Percentiles rank a stretch among this genome's conserved stretches.
Conservation (phyloP, 1,140 invertebrate genomes). For the Bombus sylvicola region DNA sequence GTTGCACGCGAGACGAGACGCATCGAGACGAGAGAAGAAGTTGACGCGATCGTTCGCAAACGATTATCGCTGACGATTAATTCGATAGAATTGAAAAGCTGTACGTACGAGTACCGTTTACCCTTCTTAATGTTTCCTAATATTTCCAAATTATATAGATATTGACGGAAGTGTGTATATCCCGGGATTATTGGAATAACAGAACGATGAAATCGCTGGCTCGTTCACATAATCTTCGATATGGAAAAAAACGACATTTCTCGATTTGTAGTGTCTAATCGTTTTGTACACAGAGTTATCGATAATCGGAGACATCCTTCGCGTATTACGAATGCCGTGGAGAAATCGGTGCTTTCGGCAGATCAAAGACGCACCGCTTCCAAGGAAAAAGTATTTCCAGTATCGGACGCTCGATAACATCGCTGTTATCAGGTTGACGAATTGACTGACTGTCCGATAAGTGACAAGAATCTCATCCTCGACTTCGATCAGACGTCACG, state of each 20-base stretch:
- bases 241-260: constrained; percentile 35
- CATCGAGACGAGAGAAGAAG: too few relatives aligned
- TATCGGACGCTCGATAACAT: constrained; percentile 49
- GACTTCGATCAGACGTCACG: constrained; percentile 3
- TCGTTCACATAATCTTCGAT: background rate
- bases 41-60: too few relatives aligned
- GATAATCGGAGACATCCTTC: constrained; percentile 25
- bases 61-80: too few relatives aligned
- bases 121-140: too few relatives aligned
- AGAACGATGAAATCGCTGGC: background rate
- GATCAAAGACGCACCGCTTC: constrained; percentile 52
- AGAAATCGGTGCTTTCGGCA: constrained; percentile 57
- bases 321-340: constrained; percentile 22
- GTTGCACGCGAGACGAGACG: too few relatives aligned
- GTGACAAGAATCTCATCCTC: constrained; percentile 31
- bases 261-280: constrained; percentile 43
- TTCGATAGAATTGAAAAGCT: too few relatives aligned
- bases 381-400: constrained; percentile 15
- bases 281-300: constrained; percentile 46
- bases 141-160: background rate
- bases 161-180: background rate
- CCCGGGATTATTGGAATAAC: background rate
- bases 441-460: constrained; percentile 49
- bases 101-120: too few relatives aligned
- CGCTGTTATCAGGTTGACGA: constrained; percentile 38